Base-by-base conservation (phyloP, 2,797 vertebrate genomes). In the Acrocephalus scirpaceus region DNA sequence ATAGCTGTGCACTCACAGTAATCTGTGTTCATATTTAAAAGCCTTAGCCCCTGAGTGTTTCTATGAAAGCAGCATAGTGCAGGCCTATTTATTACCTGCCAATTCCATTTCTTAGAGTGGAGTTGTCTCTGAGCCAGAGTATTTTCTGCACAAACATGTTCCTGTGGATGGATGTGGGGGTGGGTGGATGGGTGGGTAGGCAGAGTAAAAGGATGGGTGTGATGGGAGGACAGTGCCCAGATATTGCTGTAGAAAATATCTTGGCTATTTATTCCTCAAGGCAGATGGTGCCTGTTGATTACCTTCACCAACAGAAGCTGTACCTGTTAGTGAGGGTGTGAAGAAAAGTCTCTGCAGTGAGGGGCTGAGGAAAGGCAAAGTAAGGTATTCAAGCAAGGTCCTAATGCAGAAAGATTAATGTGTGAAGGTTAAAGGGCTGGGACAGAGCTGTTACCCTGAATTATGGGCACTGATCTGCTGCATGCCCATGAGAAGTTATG, bases 1-100 rank as follows among this genome's bases (percentile, higher is more conserved):
- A 90, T 69, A 92, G 70, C 85, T 88, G 62, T 84, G 87, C 25
- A 17, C 65, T 50, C 29, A 32, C 60, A 92, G 78, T 71, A 93
- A 86, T 67, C 86, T 53, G 32, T 36, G 56, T 40, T 96, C 88
- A 38, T 36, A 65, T 93, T 94, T 73, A 93, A 96, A 96, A 75
- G 64, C 88, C 60, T 96, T 53, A 84, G 60, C 61, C 85, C 50
- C 83, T 67, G 64, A 90, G 53, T 42, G 36, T 77, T 95, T 92
- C 93, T 61, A 54, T 90, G 86, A 94, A 91, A 93, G 73, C 47
- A 74, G 53, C 64, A 90, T 72, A 86, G 69, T 18, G 29, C 38
- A 87, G 86, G 69, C 56, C 38, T 81, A 82, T 96, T 91, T 95
- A 94, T 92, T 95, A 94, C 86, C 88, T 96, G 76, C 91, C 83